Evolutionary conservation across 2,797 vertebrate genomes (phyloP), one percentile per base, ranked within the genome.

Genomic region (Emys orbicularis): DNA sequence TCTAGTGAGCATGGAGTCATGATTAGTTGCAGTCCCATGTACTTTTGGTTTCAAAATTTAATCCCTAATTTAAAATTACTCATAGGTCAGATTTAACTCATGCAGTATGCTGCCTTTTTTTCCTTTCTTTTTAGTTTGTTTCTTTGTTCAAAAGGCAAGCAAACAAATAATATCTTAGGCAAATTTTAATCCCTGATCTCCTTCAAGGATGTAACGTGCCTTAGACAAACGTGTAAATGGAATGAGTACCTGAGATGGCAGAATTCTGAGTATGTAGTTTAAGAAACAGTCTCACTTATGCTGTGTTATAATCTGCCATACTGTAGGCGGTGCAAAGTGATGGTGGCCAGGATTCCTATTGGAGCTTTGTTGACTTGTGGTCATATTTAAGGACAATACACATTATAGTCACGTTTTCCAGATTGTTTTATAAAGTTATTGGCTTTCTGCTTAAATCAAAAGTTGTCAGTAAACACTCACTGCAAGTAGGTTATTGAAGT

Each of bases 361-460:
- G 2, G 52, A 90, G n/a, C 27, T 74, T 84, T 53, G 53, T 4
- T n/a, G 15, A 16, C 8, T 89, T 92, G 91, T 31, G 59, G 41
- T 53, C n/a, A 53, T 81, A 47, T 84, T 1, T 84, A 56, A 87
- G 84, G 27, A 53, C 41, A 41, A 89, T 12, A 52, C 0, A 2
- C 90, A 89, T 21, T 83, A 56, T 52, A 49, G 27, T 1, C 1
- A 53, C 7, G 1, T 79, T 90, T 89, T 54, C 79, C 44, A 72
- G 77, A 52, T 34, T 5, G 31, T 61, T 84, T 86, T 61, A 57
- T 81, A 90, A 34, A 41, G 83, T 34, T 87, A 65, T 47, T 59
- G 49, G 13, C 53, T 92, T 95, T 92, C 81, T 79, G 19, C 80
- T 86, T 87, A 23, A 50, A 92, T 23, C 65, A 47, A 77, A 89